These are phyloP conservation scores for Siniperca chuatsi DNA, from an alignment of 2,113 vertebrate species.

Conservation along the genomic window DNA sequence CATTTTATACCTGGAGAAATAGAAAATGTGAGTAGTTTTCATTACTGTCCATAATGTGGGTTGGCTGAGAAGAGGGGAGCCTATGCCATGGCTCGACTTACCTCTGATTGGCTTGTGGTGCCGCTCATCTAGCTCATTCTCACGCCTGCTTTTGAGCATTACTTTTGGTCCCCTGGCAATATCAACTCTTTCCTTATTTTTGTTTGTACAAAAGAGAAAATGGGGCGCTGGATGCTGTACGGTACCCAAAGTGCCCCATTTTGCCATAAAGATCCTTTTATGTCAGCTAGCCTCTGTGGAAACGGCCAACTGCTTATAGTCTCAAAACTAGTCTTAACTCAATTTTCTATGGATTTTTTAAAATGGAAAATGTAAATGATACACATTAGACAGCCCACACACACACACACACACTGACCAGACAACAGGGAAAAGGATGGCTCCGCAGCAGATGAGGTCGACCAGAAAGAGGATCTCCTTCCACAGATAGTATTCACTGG, in stretches of 20 bases:
- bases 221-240: background rate
- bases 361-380: slow-evolving; percentile 17
- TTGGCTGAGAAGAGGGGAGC: background rate
- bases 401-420: slow-evolving; percentile 81
- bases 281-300: background rate
- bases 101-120: background rate
- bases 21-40: background rate
- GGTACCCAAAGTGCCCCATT: background rate
- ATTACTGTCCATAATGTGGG: background rate
- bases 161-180: background rate
- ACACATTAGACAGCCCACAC: background rate
- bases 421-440: slow-evolving; percentile 90
- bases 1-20: background rate
- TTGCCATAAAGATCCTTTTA: background rate
- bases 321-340: background rate
- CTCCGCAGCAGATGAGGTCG: slow-evolving; percentile 89
- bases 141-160: background rate
- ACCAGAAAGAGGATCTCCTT: slow-evolving; percentile 90
- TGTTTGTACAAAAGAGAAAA: background rate
- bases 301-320: background rate
- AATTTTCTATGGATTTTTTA: background rate
- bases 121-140: background rate
- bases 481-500: slow-evolving; percentile 88
- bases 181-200: background rate
- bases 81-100: background rate